phyloP scores from a whole-genome alignment of 2,797 vertebrate species.

The Pteropus rufus region DNA sequence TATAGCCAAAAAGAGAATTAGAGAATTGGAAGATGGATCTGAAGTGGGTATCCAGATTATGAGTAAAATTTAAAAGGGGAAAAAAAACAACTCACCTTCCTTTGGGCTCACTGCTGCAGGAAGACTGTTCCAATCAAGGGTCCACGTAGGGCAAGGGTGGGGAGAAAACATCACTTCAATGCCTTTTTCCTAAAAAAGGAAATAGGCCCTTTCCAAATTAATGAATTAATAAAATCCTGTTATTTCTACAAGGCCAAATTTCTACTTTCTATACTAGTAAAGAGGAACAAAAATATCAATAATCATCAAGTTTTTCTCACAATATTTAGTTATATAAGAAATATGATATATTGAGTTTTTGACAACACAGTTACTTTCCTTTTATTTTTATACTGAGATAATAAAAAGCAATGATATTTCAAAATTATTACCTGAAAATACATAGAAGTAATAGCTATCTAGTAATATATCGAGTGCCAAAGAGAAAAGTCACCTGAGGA shows the following conservation, averaged over 20 bases:
- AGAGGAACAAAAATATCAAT: background rate
- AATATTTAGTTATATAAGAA: conserved; percentile 13
- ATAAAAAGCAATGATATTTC: background rate
- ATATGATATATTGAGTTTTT: background rate
- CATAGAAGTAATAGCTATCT: background rate
- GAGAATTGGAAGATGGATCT: background rate
- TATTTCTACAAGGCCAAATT: background rate
- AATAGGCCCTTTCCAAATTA: conserved; percentile 39
- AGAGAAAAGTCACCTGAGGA: background rate
- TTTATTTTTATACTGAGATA: background rate
- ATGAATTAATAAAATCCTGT: conserved; percentile 10
- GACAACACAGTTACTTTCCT: background rate
- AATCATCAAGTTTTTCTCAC: background rate
- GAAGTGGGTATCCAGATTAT: background rate
- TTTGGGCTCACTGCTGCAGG: conserved; percentile 92
- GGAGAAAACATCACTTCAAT: conserved; percentile 90
- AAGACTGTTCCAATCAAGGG: conserved; percentile 91
- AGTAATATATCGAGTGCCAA: background rate
- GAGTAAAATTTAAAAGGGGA: background rate
- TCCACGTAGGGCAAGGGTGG: conserved; percentile 91
- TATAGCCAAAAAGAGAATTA: background rate
- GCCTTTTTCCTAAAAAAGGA: conserved; percentile 87
- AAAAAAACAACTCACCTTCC: conserved; percentile 86
- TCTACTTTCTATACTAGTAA: background rate
- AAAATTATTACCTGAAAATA: background rate